Evolutionary conservation across 2,888 invertebrate species (phyloP).

Genomic region (Hypselothyrea guttata): DNA sequence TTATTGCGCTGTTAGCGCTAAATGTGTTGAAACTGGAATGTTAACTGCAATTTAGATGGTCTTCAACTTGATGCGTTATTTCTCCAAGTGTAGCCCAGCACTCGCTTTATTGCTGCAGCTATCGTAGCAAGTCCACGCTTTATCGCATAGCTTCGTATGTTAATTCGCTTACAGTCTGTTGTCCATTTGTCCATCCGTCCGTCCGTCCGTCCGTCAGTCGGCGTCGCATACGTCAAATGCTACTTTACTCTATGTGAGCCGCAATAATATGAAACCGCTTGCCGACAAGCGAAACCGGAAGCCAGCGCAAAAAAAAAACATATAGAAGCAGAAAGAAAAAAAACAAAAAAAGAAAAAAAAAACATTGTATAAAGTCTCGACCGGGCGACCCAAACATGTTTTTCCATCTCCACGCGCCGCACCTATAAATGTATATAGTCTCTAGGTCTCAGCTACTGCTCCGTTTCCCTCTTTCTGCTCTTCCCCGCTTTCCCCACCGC

Average conservation of each 20-base stretch:
- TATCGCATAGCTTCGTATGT: conserved; percentile 69
- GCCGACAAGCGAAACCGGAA: conserved; percentile 43
- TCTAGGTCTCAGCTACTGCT: not conserved
- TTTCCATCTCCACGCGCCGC: conserved; percentile 19
- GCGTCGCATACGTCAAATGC: conserved; percentile 51
- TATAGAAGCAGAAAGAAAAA: conserved; percentile 1
- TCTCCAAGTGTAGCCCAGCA: conserved; percentile 31
- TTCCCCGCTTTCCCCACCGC: conserved; percentile 2
- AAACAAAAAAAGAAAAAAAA: not conserved
- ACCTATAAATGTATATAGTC: not conserved
- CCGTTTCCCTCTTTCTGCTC: not conserved
- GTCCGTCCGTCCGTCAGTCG: conserved; percentile 11
- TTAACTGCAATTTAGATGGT: no score
- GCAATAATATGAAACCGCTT: conserved; percentile 27
- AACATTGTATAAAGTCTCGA: conserved; percentile 7
- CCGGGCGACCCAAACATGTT: conserved; percentile 51
- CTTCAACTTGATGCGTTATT: no score
- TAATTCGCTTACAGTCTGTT: conserved; percentile 55
- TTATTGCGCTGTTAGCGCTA: no score
- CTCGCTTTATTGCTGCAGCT: conserved; percentile 29
- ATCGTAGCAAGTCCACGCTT: conserved; percentile 65
- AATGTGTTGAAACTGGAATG: no score
- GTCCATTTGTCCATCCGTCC: not conserved
- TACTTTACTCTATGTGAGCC: conserved; percentile 43
- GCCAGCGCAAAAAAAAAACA: conserved; percentile 28